Base-by-base conservation (phyloP, 2,888 invertebrate species). In the Tachystola acroxantha region DNA sequence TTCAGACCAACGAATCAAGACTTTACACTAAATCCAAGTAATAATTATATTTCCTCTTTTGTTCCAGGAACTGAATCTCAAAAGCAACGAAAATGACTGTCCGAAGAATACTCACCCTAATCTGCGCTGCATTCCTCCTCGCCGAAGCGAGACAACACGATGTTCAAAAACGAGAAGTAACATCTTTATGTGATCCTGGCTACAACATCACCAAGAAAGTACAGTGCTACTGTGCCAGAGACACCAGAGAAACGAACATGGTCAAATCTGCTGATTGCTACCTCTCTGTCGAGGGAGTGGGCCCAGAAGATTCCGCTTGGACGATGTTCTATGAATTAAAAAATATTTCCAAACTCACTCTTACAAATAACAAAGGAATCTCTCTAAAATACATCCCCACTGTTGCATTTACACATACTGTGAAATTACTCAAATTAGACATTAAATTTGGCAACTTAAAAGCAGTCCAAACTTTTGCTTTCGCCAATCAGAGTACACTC, bases 251-350 rank as follows among this genome's bases (percentile, higher is more conserved):
- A n/a, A 42, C 51, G 1, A 42, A 59, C 11, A 39, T 51, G 3
- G 89, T 92, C 1, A 88, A 88, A 37, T 89, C 89, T 34, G 93
- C 92, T 13, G 92, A 91, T 55, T 95, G 95, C 60, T 90, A 91
- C 77, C 85, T 94, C 3, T 90, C 92, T 47, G 87, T 84, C 22
- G 80, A 87, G 16, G 88, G 88, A 10, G 73, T 92, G 30, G 72
- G 81, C 4, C 73, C 76, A 35, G 89, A 91, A 33, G 90, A 93
- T 56, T 79, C 85, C 2, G 80, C 88, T 34, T 95, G 94, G 94
- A 85, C 87, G 7, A 76, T 88, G 37, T 93, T 94, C 64, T 76
- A 78, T 27, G 88, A 89, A 14, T 90, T 94, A 49, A 88, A 89
- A 40, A 88, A 89, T 30, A 64, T 91, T 10, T 85, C 87, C 12